Base-by-base conservation (phyloP, 1,140 invertebrate genomes). In the Archivesica marissinica region DNA sequence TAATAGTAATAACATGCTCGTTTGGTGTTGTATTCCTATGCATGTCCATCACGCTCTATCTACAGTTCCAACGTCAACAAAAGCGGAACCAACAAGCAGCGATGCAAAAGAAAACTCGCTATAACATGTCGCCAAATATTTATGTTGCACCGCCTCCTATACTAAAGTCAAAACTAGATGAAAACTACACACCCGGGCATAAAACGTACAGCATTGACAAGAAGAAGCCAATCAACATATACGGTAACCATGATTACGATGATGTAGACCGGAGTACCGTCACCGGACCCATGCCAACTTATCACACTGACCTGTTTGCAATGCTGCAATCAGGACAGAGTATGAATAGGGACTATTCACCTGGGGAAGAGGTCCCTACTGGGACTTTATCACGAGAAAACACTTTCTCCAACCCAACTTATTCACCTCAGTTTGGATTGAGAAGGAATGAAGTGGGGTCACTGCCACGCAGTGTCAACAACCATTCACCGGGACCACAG, bases 21-120 rank as follows among this genome's bases (percentile, higher is more conserved):
- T 91, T 90, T 59, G 90, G 87, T 6, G 88, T 90, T 41, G 87
- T 91, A 17, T 91, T 91, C 83, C 82, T 91, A 13, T 90, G 89
- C 52, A 85, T 91, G 83, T 89, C 88, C 23, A 86, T 90, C 59
- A 89, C 90, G 70, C 85, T 91, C 61, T 90, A 89, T 85, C 81
- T 88, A 17, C 89, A 90, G 75, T 90, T 89, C 78, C 85, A 89
- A 61, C 77, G 86, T 2, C 88, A 90, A 41, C 89, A 91, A 79
- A 87, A 87, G 13, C 87, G 87, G 39, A 87, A 89, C 47, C 86
- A 88, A 33, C 56, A 87, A 38, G 66, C 80, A 15, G 54, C 80
- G n/a, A 56, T 80, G 38, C 82, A 79, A 9, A 80, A 64, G 50
- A 90, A 89, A 30, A 76, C 83, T 2, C 80, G 87, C 11, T 85